Percentiles rank a stretch among this genome's conserved stretches.
These are phyloP conservation scores for Theristicus caerulescens DNA, from an alignment of 2,113 vertebrate species.

Conservation along the genomic window DNA sequence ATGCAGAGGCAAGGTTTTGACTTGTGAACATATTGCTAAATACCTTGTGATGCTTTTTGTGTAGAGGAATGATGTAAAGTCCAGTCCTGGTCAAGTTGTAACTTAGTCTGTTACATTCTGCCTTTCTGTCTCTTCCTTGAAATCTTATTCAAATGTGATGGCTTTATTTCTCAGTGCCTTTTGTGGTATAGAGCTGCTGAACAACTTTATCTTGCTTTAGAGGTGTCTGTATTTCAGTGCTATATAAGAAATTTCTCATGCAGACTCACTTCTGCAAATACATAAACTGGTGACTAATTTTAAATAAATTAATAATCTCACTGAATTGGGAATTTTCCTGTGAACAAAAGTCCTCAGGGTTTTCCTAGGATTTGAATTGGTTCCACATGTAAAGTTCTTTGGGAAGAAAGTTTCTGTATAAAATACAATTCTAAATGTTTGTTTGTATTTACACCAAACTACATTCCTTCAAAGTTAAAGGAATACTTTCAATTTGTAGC, in stretches of 20 bases:
- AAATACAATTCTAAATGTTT: background rate
- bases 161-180: background rate
- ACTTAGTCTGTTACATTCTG: background rate
- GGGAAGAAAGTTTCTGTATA: background rate
- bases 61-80: background rate
- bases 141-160: background rate
- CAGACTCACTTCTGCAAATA: background rate
- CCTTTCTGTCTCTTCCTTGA: background rate
- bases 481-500: background rate
- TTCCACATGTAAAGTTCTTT: background rate
- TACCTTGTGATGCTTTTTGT: background rate
- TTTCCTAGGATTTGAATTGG: background rate
- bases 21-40: background rate
- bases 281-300: constrained; percentile 11
- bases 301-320: constrained; percentile 38
- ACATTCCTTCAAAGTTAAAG: background rate
- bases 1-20: background rate
- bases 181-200: background rate
- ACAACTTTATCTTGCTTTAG: background rate
- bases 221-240: background rate
- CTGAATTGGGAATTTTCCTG: background rate
- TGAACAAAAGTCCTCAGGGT: background rate
- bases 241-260: background rate
- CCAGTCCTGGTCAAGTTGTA: background rate
- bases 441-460: background rate